Conservation (phyloP, 2,113 vertebrate genomes). For the Danionella cerebrum region DNA sequence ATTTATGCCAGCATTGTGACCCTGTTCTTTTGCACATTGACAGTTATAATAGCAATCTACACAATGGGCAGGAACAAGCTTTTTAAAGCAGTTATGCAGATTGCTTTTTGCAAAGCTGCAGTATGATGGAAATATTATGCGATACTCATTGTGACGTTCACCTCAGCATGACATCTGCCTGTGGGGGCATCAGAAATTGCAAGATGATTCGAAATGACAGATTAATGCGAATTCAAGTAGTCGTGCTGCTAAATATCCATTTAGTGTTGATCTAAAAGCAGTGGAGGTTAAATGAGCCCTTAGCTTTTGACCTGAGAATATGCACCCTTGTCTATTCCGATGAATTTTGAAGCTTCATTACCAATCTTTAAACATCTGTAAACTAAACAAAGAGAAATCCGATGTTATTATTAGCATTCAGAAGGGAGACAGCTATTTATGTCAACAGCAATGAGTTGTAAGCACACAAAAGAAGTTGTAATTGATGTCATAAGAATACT, state of each 20-base stretch:
- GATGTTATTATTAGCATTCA: background rate
- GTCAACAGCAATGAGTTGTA: background rate
- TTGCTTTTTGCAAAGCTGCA: slow-evolving; percentile 5
- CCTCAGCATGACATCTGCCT: slow-evolving; percentile 13
- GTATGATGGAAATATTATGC: background rate
- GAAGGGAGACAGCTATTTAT: background rate
- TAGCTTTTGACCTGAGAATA: slow-evolving; percentile 11
- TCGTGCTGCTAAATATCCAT: background rate
- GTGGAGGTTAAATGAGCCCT: slow-evolving; percentile 17
- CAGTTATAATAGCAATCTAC: background rate
- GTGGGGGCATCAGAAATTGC: slow-evolving; percentile 11
- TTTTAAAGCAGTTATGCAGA: slow-evolving; percentile 1
- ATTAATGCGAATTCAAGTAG: slow-evolving; percentile 10
- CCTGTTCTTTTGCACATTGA: background rate
- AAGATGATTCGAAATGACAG: slow-evolving; percentile 15
- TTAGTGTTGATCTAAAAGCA: background rate
- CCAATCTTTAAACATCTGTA: background rate
- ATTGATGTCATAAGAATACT: no score
- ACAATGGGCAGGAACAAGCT: background rate
- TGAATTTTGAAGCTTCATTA: slow-evolving; percentile 1
- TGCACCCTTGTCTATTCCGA: slow-evolving; percentile 3
- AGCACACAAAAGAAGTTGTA: background rate
- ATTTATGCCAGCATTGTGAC: background rate
- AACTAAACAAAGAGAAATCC: background rate
- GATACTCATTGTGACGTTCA: slow-evolving; percentile 1